Conservation (phyloP, 2,113 vertebrate species). For the Malurus alboscapulatus region DNA sequence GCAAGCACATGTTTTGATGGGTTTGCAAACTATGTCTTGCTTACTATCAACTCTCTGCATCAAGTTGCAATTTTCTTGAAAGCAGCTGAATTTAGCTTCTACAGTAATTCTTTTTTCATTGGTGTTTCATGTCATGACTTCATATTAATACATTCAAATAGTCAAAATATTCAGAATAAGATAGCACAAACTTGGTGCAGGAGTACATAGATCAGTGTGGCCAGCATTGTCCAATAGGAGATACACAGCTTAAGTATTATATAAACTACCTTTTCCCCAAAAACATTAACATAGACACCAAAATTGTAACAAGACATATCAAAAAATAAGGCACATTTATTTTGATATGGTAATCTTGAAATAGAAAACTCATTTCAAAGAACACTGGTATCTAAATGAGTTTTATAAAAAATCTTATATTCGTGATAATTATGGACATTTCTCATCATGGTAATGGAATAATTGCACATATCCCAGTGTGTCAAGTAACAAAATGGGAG, state of each 20-base stretch:
- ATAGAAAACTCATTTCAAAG: conserved; percentile 76
- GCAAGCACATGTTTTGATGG: conserved; percentile 38
- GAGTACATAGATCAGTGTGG: conserved; percentile 71
- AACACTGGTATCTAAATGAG: conserved; percentile 74
- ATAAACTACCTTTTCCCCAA: conserved; percentile 59
- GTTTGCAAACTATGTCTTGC: conserved; percentile 26
- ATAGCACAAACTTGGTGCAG: conserved; percentile 68
- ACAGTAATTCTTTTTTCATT: conserved; percentile 9
- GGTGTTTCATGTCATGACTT: conserved; percentile 60
- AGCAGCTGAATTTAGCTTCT: conserved; percentile 67
- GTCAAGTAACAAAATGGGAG: conserved; percentile 78
- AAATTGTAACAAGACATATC: conserved; percentile 77
- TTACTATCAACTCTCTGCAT: conserved; percentile 54
- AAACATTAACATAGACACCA: conserved; percentile 71
- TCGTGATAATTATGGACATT: conserved; percentile 58
- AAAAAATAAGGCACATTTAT: conserved; percentile 88
- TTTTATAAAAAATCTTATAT: conserved; percentile 74
- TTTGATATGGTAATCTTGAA: conserved; percentile 80
- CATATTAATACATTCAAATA: conserved; percentile 77
- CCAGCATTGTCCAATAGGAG: conserved; percentile 70
- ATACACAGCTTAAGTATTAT: conserved; percentile 63
- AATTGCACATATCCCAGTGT: conserved; percentile 81
- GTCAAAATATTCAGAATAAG: conserved; percentile 75
- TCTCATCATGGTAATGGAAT: conserved; percentile 67
- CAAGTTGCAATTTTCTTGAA: conserved; percentile 62